Conservation (phyloP, 2,888 invertebrate species). For the Sepioteuthis lessoniana region DNA sequence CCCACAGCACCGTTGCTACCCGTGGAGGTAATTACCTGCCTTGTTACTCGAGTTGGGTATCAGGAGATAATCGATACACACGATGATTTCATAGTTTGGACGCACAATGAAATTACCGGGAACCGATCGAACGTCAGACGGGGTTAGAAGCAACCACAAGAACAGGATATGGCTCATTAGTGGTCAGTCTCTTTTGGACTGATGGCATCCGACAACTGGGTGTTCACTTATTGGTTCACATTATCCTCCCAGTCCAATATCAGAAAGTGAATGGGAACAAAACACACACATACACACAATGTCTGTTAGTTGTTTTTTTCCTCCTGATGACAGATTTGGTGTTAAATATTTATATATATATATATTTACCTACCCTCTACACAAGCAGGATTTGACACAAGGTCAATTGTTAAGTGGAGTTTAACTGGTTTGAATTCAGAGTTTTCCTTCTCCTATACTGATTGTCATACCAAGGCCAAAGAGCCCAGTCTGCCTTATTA, state of each 20-base stretch:
- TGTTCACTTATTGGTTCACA: neutral
- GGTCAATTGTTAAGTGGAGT: too few species aligned
- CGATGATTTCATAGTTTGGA: neutral
- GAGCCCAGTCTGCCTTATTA: too few species aligned
- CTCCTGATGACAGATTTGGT: too few species aligned
- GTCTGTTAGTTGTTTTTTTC: too few species aligned
- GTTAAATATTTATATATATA: too few species aligned
- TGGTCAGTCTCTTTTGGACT: neutral
- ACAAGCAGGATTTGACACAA: too few species aligned
- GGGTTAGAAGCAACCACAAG: neutral
- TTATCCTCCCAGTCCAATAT: neutral
- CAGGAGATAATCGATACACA: neutral
- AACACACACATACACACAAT: neutral
- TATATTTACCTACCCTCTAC: too few species aligned
- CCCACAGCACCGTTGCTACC: neutral
- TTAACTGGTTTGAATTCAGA: too few species aligned
- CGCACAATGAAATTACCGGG: neutral
- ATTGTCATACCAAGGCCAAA: too few species aligned
- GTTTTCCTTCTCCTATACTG: too few species aligned
- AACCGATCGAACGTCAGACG: neutral
- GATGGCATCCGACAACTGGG: neutral
- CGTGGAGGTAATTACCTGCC: neutral
- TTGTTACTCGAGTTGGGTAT: neutral
- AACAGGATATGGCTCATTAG: conserved; percentile 21
- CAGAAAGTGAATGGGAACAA: neutral